phyloP scores from a whole-genome alignment of 1,140 invertebrate genomes.

The Gonatopus flavifemur region DNA sequence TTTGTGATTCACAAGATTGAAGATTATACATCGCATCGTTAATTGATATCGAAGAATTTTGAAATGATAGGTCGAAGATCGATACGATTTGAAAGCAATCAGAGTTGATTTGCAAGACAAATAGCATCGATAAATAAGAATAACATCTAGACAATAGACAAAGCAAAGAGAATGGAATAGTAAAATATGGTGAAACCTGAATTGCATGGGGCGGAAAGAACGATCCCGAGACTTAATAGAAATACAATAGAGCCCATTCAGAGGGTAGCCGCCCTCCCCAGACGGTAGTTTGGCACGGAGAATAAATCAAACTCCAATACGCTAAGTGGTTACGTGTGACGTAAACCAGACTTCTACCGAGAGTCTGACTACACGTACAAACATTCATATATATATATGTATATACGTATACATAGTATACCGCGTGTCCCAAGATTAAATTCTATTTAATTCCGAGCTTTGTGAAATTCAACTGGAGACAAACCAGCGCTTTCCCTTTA shows the following conservation, averaged over 20 bases:
- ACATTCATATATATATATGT: too few relatives aligned
- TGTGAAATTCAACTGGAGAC: slow-evolving; percentile 33
- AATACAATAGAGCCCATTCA: slow-evolving; percentile 49
- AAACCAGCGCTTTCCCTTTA: slow-evolving; percentile 5
- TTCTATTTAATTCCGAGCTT: slow-evolving; percentile 49
- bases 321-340: slow-evolving; percentile 55
- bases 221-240: slow-evolving; percentile 46
- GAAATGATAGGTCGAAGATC: too few relatives aligned
- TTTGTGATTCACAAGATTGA: too few relatives aligned
- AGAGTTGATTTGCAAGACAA: too few relatives aligned
- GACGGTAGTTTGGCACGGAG: slow-evolving; percentile 46
- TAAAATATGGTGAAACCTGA: slow-evolving; percentile 25
- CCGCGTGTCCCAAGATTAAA: slow-evolving; percentile 42
- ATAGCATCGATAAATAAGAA: too few relatives aligned
- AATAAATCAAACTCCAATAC: slow-evolving; percentile 58
- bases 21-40: too few relatives aligned
- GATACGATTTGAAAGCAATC: too few relatives aligned
- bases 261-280: slow-evolving; percentile 46
- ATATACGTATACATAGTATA: too few relatives aligned
- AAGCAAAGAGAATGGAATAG: slow-evolving; percentile 9
- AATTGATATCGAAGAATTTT: too few relatives aligned
- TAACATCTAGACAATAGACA: slow-evolving; percentile 3
- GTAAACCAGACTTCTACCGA: slow-evolving; percentile 46
- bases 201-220: slow-evolving; percentile 31
- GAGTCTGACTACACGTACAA: not conserved